A percentile compares a stretch with the other conserved stretches of the same genome.
phyloP scores from a whole-genome alignment of 2,888 invertebrate genomes.

The Ormyrus nitidulus region DNA sequence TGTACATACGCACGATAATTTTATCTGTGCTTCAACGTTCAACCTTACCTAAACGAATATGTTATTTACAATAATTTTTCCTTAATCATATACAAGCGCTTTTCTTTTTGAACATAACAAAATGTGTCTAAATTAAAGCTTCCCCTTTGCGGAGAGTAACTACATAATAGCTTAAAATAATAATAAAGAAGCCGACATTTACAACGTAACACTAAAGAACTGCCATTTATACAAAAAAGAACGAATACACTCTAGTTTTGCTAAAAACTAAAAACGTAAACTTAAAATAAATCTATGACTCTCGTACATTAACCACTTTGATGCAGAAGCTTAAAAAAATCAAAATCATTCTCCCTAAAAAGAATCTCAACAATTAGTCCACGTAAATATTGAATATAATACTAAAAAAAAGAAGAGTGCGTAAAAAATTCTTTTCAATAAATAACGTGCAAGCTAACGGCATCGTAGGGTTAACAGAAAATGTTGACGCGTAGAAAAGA shows the following conservation, averaged over 20 bases:
- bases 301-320: constrained; percentile 10
- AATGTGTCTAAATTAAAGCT: constrained; percentile 17
- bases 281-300: constrained; percentile 35
- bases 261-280: constrained; percentile 19
- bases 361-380: not conserved
- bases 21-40: constrained; percentile 19
- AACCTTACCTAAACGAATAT: constrained; percentile 47
- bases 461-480: constrained; percentile 4
- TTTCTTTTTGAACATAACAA: constrained; percentile 26
- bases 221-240: constrained; percentile 53
- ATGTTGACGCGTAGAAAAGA: constrained; percentile 4
- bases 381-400: not conserved
- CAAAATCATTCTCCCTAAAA: not conserved
- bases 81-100: constrained; percentile 33
- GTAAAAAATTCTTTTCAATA: not conserved
- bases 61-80: constrained; percentile 48
- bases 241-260: constrained; percentile 32
- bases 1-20: not conserved
- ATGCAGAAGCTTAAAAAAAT: constrained; percentile 17
- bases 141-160: not conserved
- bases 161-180: constrained; percentile 16
- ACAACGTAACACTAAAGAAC: constrained; percentile 43
- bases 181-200: constrained; percentile 22
- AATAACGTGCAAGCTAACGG: constrained; percentile 19
- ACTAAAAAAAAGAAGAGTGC: not conserved